Evolutionary conservation across 2,113 vertebrate genomes (phyloP).

Genomic region (Melierax canorus): DNA sequence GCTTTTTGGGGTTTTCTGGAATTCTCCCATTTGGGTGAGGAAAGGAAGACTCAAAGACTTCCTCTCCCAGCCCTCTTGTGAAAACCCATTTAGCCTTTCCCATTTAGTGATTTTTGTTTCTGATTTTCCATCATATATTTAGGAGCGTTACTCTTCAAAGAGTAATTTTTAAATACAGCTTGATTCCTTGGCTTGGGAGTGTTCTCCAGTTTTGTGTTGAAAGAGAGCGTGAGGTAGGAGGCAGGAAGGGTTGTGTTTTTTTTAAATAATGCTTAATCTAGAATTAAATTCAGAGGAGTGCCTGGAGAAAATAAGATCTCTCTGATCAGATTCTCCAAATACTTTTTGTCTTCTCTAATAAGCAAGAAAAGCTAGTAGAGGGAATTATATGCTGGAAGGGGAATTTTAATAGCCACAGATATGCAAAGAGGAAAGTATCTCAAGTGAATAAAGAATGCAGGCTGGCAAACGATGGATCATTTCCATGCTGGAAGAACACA

Average conservation of each 20-base stretch:
- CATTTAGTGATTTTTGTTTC: fast-evolving
- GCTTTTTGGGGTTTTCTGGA: background rate
- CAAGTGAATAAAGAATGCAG: background rate
- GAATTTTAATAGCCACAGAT: background rate
- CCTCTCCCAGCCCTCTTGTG: fast-evolving
- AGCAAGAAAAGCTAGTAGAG: background rate
- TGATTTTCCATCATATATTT: fast-evolving
- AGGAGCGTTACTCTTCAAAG: background rate
- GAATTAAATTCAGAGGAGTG: conserved; percentile 52
- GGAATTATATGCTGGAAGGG: background rate
- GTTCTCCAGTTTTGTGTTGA: background rate
- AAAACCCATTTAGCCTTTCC: background rate
- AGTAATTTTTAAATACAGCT: background rate
- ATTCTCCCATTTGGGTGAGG: background rate
- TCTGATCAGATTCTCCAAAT: conserved; percentile 48
- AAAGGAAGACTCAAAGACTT: background rate
- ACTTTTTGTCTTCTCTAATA: conserved; percentile 45
- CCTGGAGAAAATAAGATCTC: conserved; percentile 37
- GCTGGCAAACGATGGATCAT: background rate
- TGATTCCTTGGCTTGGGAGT: background rate
- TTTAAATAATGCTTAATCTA: conserved; percentile 28
- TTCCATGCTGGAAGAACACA: background rate
- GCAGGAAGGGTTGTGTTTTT: background rate
- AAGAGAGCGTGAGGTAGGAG: background rate
- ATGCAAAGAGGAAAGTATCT: background rate